Percentiles rank a stretch among this genome's conserved stretches.
Evolutionary conservation across 2,888 invertebrate species (phyloP).

Genomic region (Xylota segnis): DNA sequence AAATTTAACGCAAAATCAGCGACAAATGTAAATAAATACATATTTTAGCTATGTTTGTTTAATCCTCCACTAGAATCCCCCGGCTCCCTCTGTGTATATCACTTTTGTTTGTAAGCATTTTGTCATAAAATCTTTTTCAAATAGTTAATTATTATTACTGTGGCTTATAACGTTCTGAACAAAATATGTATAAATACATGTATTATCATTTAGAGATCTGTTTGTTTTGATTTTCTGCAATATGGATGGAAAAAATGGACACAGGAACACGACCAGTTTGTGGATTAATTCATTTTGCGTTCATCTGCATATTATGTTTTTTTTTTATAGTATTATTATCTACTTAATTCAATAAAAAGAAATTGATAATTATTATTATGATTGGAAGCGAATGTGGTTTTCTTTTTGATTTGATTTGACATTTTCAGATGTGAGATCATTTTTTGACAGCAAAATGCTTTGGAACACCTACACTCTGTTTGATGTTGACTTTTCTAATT

Average conservation of each 20-base stretch:
- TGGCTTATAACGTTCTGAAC: constrained; percentile 34
- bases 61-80: background rate
- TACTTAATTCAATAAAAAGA: constrained; percentile 66
- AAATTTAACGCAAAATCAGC: background rate
- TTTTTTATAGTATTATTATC: constrained; percentile 51
- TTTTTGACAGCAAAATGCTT: background rate
- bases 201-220: constrained; percentile 8
- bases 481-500: constrained; percentile 25
- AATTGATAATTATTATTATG: constrained; percentile 58
- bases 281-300: constrained; percentile 58
- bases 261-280: constrained; percentile 62
- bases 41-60: constrained; percentile 25
- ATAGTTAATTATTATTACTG: constrained; percentile 48
- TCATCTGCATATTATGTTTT: constrained; percentile 62
- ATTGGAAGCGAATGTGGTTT: constrained; percentile 48
- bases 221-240: constrained; percentile 2
- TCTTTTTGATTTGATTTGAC: background rate
- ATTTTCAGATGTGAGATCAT: constrained; percentile 17
- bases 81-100: constrained; percentile 48
- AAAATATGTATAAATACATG: constrained; percentile 27
- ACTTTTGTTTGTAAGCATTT: constrained; percentile 40
- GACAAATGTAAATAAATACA: constrained; percentile 59
- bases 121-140: constrained; percentile 50
- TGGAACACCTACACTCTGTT: constrained; percentile 5
- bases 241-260: constrained; percentile 5